These are phyloP conservation scores for Zeus faber DNA, from an alignment of 2,113 vertebrate genomes.

Conservation along the genomic window DNA sequence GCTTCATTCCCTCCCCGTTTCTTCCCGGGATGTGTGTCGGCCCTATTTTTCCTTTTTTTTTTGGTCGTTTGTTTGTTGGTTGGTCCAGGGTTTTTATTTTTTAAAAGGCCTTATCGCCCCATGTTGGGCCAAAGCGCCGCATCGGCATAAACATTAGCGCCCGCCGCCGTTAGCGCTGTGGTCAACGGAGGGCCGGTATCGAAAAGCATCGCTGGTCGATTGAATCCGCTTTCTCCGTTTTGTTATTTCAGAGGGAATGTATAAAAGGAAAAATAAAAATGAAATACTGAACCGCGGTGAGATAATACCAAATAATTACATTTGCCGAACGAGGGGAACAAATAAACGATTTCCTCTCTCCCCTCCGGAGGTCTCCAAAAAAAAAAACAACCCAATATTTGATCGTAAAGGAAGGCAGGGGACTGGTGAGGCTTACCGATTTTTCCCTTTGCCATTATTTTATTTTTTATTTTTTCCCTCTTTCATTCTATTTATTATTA, in stretches of 20 bases:
- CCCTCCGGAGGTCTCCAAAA: conserved; percentile 12
- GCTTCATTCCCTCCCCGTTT: background rate
- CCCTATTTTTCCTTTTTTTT: no score
- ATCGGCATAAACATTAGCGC: conserved; percentile 54
- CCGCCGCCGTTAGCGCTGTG: conserved; percentile 43
- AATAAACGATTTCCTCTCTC: conserved; percentile 15
- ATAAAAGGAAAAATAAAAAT: background rate
- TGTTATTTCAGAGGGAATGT: background rate
- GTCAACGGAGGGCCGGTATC: conserved; percentile 43
- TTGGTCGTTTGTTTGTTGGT: no score
- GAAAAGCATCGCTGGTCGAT: conserved; percentile 56
- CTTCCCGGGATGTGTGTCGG: background rate
- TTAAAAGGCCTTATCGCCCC: no score
- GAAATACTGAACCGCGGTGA: conserved; percentile 32
- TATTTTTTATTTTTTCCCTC: conserved; percentile 35
- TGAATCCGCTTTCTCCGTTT: no score
- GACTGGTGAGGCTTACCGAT: conserved; percentile 26
- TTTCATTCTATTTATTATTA: background rate
- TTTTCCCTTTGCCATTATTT: conserved; percentile 27
- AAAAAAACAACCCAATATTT: conserved; percentile 19
- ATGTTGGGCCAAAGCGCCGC: no score
- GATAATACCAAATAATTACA: conserved; percentile 57
- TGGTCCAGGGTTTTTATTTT: no score
- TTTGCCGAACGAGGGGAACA: conserved; percentile 17
- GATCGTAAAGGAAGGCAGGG: conserved; percentile 24